These are phyloP conservation scores for Fistularia tabacaria DNA, from an alignment of 2,797 vertebrate species.

Conservation along the genomic window DNA sequence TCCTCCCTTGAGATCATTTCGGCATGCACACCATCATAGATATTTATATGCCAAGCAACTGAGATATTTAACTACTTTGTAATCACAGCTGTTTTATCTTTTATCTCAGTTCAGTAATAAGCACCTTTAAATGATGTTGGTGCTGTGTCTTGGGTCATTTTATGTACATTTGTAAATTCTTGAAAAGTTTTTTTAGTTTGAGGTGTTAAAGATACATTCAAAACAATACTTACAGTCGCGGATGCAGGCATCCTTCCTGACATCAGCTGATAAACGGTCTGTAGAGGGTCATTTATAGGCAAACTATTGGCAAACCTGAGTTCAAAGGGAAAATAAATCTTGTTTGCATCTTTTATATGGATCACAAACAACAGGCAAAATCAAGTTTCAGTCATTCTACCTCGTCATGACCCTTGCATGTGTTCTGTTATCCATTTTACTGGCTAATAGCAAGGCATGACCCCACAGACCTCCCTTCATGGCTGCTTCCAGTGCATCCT, in stretches of 20 bases:
- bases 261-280: slow-evolving; percentile 98
- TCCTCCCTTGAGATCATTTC: too few species aligned
- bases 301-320: slow-evolving; percentile 96
- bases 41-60: too few species aligned
- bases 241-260: slow-evolving; percentile 97
- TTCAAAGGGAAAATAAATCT: too few species aligned
- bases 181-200: too few species aligned
- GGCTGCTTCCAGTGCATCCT: slow-evolving; percentile 96
- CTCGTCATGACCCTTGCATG: slow-evolving; percentile 97
- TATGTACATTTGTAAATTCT: too few species aligned
- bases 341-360: not conserved
- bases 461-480: slow-evolving; percentile 98
- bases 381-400: slow-evolving; percentile 58
- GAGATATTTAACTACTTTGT: too few species aligned
- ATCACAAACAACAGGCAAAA: not conserved
- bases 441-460: slow-evolving; percentile 92
- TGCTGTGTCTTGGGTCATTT: too few species aligned
- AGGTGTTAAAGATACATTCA: not conserved
- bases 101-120: too few species aligned
- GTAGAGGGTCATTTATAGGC: slow-evolving; percentile 97
- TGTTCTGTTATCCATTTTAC: slow-evolving; percentile 97
- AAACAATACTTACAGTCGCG: slow-evolving; percentile 80
- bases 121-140: too few species aligned
- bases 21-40: too few species aligned
- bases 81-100: too few species aligned